These are phyloP conservation scores for Ochropleura leucogaster DNA, from an alignment of 2,888 invertebrate species.

Conservation along the genomic window DNA sequence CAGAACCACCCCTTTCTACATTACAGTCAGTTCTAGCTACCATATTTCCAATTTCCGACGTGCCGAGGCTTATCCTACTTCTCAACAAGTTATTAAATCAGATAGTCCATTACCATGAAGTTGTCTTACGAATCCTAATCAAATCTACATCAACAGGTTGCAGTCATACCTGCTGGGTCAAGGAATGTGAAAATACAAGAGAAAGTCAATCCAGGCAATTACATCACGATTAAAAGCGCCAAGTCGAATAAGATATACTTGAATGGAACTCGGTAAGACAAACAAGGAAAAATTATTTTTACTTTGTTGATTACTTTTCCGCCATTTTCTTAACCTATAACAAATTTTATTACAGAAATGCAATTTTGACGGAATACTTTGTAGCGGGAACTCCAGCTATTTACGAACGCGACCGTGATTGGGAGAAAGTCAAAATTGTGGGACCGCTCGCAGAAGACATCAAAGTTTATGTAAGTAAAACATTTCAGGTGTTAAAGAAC, in stretches of 20 bases:
- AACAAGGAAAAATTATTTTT: constrained; percentile 5
- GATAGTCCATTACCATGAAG: constrained; percentile 14
- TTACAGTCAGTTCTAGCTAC: neutral
- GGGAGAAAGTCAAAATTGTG: constrained; percentile 95
- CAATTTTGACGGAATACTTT: constrained; percentile 94
- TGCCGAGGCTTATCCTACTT: constrained; percentile 1
- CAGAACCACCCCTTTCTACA: neutral
- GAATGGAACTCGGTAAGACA: constrained; percentile 93
- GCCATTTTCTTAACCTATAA: constrained; percentile 17
- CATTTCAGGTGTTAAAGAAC: constrained; percentile 13
- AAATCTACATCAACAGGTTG: constrained; percentile 87
- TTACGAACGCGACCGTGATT: constrained; percentile 94
- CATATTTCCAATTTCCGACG: constrained; percentile 6
- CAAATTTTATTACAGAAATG: constrained; percentile 87
- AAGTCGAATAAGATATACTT: constrained; percentile 93
- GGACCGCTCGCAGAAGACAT: constrained; percentile 96
- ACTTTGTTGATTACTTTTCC: neutral
- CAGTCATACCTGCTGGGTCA: constrained; percentile 94
- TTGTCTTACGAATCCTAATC: constrained; percentile 30
- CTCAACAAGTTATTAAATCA: constrained; percentile 31
- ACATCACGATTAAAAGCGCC: constrained; percentile 94
- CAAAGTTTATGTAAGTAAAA: constrained; percentile 93
- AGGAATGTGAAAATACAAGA: constrained; percentile 95
- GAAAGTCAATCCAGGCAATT: constrained; percentile 94
- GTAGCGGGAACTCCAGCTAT: constrained; percentile 95